A percentile compares a stretch with the other conserved stretches of the same genome.
Evolutionary conservation across 2,113 vertebrate genomes (phyloP).

Genomic region (Ursus arctos): DNA sequence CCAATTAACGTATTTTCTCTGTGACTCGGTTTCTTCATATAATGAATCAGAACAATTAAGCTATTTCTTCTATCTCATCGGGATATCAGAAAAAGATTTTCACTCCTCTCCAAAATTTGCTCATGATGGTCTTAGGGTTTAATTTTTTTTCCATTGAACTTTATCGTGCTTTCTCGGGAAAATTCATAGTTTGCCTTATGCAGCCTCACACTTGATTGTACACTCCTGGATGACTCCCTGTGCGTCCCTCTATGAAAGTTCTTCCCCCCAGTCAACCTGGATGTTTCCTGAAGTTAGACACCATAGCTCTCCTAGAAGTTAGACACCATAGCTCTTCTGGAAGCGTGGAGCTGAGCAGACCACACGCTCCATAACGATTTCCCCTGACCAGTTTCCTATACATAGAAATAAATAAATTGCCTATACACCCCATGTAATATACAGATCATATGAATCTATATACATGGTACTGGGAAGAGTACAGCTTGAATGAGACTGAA

Average conservation of each 20-base stretch:
- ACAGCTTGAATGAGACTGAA: background rate
- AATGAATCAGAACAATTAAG: slow-evolving; percentile 41
- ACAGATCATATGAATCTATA: background rate
- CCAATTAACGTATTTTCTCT: background rate
- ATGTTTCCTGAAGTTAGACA: background rate
- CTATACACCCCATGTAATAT: background rate
- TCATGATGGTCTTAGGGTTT: background rate
- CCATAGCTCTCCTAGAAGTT: background rate
- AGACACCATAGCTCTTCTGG: background rate
- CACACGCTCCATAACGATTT: background rate
- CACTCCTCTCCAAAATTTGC: background rate
- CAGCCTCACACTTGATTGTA: background rate
- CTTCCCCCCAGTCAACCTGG: background rate
- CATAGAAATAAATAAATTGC: background rate
- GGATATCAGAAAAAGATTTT: background rate
- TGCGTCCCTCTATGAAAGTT: background rate
- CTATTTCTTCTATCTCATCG: background rate
- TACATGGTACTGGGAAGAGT: background rate
- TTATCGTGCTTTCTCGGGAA: background rate
- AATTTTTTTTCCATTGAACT: slow-evolving; percentile 4
- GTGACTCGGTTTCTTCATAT: background rate
- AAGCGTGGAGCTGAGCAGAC: background rate
- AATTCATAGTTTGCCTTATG: background rate
- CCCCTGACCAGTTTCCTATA: background rate
- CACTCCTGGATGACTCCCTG: background rate